Base-by-base conservation (phyloP, 2,113 vertebrate genomes). In the Gallinago media region DNA sequence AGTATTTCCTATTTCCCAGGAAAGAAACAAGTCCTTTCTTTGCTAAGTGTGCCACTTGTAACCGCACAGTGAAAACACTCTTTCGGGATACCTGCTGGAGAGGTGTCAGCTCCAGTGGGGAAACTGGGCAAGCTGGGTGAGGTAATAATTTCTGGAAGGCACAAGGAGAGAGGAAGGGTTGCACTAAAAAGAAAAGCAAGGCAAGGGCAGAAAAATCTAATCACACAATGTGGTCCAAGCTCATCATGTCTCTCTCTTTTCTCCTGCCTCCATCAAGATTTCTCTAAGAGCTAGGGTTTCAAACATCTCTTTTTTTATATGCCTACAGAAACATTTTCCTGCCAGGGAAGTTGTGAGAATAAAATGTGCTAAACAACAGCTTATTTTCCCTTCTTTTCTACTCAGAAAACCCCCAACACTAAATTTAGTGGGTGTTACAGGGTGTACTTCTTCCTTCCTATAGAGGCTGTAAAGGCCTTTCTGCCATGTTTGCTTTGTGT, bases 1-100 rank as follows among this genome's bases (percentile, higher is more conserved):
- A 2, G 3, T 50, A 14, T 58, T 77, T 67, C 38, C 67, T 50
- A 56, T 44, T 81, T 15, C 20, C 14, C 47, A 34, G 38, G 61
- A 72, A 47, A 61, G 42, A 63, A 38, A 3, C 9, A 44, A 62
- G 14, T 32, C 15, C 9, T 73, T 91, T 27, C n/a, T 71, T 76
- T 58, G 27, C 19, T 29, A 38, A 52, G 32, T 18, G 8, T 42
- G 42, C 34, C 4, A 0, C 32, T 88, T 73, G 22, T 36, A 61
- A 38, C 7, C 68, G 29, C 34, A 34, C 0, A 0, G 34, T 58
- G 47, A 20, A 78, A 61, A 50, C 16, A 8, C 6, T 62, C 65
- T 62, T 47, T 77, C 17, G 23, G 61, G 47, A 42, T 50, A 71
- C 4, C 56, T 68, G 54, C 20, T 7, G 1, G 44, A 76, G 25